Conservation (phyloP, 2,113 vertebrate species). For the Marmota flaviventris region DNA sequence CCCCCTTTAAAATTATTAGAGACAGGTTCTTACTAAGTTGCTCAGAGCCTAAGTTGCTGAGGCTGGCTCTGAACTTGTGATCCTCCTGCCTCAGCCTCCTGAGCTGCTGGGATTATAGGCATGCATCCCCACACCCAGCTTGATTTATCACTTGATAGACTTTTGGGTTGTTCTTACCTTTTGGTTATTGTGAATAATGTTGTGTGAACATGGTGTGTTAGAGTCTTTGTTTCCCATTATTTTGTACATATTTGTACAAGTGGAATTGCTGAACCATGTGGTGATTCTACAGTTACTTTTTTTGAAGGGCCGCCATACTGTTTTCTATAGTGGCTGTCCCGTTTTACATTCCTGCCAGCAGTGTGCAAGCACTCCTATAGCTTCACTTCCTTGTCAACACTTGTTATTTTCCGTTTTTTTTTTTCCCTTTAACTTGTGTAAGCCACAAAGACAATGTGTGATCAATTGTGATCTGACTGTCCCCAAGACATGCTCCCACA, state of each 20-base stretch:
- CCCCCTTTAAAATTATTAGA: too few relatives aligned
- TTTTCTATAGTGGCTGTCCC: neutral
- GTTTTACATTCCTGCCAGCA: neutral
- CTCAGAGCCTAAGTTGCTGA: too few relatives aligned
- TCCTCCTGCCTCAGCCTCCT: too few relatives aligned
- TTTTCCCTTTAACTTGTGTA: neutral
- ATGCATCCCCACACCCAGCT: too few relatives aligned
- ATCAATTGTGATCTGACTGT: neutral
- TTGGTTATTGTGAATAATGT: neutral
- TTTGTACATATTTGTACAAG: neutral
- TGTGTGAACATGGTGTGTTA: accelerated
- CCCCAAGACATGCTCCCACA: neutral
- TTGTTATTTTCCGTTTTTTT: neutral
- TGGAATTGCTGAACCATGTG: neutral
- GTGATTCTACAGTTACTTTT: neutral
- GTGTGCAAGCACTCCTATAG: accelerated
- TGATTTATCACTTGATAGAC: accelerated
- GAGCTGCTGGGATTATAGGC: too few relatives aligned
- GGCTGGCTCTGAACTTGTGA: too few relatives aligned
- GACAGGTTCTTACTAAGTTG: too few relatives aligned
- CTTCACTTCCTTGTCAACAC: neutral
- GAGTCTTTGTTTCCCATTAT: neutral
- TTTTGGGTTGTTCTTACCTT: neutral
- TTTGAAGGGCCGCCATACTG: neutral
- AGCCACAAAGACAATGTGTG: neutral